Evolutionary conservation across 2,888 invertebrate species (phyloP), one percentile per base, ranked within the genome.

Genomic region (Fragum sueziense): DNA sequence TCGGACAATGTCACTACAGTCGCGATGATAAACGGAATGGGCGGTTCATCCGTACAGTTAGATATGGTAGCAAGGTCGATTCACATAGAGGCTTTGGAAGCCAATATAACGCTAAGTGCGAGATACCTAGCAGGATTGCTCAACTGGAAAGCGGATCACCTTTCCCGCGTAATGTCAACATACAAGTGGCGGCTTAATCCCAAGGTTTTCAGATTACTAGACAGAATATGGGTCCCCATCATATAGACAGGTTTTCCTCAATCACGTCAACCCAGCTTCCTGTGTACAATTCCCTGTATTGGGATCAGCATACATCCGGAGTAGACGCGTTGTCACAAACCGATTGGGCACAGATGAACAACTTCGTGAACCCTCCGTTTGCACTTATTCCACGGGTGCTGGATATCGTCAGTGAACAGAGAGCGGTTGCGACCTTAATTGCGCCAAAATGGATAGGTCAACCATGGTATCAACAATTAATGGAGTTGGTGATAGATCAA

Each of bases 361-460:
- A 79, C 65, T 82, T 62, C 61, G 79, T 82, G 20, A 76, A 82
- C 31, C 47, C 79, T 2, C 82, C 76, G 1, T 82, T 82, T 52
- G 65, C 67, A 27, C 54, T 76, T 1, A 27, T 79, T 11, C 37
- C 70, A 47, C 11, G 27, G 27, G 52, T 79, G 11, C 29, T 79
- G 14, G 54, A 75, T 20, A 41, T 82, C 33, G 25, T 70, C 4
- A 6, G 59, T 62, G 17, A 20, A n/a, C 76, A 76, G 25, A 9
- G 34, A 7, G 76, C 69, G 11, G 20, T 7, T 17, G 69, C 69
- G 7, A 72, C 72, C 20, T 29, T 71, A 27, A 80, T 76, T n/a
- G 75, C 74, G 3, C 74, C 79, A 25, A 59, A 20, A 14, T 79
- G 76, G 76, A 76, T 54, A 20, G 59, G 52, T 1, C 75, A 79